A percentile compares a stretch with the other conserved stretches of the same genome.
phyloP scores from a whole-genome alignment of 2,113 vertebrate species.

The Fregetta grallaria region DNA sequence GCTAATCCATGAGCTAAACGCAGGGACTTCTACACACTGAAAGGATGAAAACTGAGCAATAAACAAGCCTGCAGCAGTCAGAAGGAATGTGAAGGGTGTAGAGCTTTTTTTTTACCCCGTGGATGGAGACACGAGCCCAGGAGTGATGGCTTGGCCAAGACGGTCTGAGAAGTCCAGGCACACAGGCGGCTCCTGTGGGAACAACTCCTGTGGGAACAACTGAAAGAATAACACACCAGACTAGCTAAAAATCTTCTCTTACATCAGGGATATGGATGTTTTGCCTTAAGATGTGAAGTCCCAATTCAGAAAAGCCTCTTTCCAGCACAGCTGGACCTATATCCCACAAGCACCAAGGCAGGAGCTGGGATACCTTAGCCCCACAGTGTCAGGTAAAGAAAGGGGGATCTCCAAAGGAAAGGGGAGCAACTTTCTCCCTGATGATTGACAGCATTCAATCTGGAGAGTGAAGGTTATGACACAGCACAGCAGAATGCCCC shows the following conservation, averaged over 20 bases:
- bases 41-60: neutral
- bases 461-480: neutral
- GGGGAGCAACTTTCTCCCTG: too few relatives aligned
- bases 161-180: neutral
- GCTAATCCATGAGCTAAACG: neutral
- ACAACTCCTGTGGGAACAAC: neutral
- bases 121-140: neutral
- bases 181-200: rapidly evolving
- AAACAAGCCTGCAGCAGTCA: neutral
- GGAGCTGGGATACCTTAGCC: neutral
- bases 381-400: neutral
- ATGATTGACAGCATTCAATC: rapidly evolving
- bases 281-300: neutral
- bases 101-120: neutral
- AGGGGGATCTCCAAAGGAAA: neutral
- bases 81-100: neutral
- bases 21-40: neutral
- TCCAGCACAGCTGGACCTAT: neutral
- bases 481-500: neutral
- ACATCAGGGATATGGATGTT: neutral
- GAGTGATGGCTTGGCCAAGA: neutral
- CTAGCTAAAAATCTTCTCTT: neutral
- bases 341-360: neutral
- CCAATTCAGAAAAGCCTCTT: neutral
- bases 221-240: neutral